These are phyloP conservation scores for Macrophya annulata DNA, from an alignment of 2,888 invertebrate genomes.

Conservation along the genomic window DNA sequence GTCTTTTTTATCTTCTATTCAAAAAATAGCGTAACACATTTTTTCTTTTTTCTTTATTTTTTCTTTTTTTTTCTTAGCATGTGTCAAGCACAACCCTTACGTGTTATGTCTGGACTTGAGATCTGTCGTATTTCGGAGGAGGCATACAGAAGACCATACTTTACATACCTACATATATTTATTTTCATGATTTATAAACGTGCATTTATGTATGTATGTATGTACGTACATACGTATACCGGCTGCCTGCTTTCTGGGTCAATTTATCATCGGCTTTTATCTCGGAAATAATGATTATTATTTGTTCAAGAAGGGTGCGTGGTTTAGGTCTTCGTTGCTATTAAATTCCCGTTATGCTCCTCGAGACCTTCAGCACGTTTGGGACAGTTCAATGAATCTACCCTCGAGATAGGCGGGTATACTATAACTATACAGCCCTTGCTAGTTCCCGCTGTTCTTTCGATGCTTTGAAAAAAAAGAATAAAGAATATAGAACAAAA, in stretches of 20 bases:
- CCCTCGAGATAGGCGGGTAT: constrained; percentile 20
- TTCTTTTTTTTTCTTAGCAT: neutral
- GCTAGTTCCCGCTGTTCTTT: constrained; percentile 30
- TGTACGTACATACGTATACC: neutral
- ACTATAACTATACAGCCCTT: neutral
- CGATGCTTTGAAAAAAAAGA: neutral
- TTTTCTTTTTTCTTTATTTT: neutral
- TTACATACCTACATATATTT: neutral
- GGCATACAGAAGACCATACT: neutral
- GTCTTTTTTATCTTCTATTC: neutral
- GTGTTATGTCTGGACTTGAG: neutral
- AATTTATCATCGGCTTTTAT: neutral
- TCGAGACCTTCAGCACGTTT: constrained; percentile 17
- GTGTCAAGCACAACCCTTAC: neutral
- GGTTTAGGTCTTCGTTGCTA: constrained; percentile 25
- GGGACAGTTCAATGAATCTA: constrained; percentile 33
- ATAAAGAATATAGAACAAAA: no score
- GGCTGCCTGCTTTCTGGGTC: neutral
- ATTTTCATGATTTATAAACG: neutral
- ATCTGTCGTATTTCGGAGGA: neutral
- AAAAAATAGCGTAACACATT: neutral
- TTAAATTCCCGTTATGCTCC: constrained; percentile 38
- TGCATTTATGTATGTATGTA: neutral
- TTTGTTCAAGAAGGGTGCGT: neutral
- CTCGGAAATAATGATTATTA: constrained; percentile 26